phyloP scores from a whole-genome alignment of 2,113 vertebrate genomes.

The Phocoena phocoena region DNA sequence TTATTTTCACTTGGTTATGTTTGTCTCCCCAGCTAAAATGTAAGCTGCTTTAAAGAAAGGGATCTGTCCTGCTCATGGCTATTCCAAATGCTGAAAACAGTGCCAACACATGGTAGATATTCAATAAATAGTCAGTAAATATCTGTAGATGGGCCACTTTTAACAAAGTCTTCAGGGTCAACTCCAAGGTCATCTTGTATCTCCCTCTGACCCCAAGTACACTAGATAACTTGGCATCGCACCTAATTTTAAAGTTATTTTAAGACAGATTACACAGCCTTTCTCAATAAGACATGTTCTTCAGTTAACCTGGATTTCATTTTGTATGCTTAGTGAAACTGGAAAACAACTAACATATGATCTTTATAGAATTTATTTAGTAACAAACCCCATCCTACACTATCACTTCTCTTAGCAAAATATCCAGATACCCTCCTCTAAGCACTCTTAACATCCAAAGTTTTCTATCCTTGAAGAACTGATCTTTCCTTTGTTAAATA shows the following conservation, averaged over 20 bases:
- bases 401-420: background rate
- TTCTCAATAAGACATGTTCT: background rate
- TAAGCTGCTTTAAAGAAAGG: conserved; percentile 11
- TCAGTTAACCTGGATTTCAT: too few species aligned
- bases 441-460: background rate
- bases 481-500: background rate
- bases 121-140: background rate
- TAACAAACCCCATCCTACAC: background rate
- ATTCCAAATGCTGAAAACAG: background rate
- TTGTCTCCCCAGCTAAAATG: background rate
- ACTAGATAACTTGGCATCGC: background rate
- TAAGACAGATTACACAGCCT: background rate
- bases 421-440: background rate
- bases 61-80: background rate
- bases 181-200: background rate
- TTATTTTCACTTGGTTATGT: background rate
- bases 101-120: background rate
- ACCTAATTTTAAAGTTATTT: background rate
- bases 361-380: background rate
- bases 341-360: background rate
- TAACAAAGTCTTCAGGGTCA: conserved; percentile 36
- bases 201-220: background rate
- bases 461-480: background rate
- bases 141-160: background rate
- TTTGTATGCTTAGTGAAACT: background rate